These are phyloP conservation scores for Chydorus sphaericus DNA, from an alignment of 2,888 invertebrate genomes.

Conservation along the genomic window DNA sequence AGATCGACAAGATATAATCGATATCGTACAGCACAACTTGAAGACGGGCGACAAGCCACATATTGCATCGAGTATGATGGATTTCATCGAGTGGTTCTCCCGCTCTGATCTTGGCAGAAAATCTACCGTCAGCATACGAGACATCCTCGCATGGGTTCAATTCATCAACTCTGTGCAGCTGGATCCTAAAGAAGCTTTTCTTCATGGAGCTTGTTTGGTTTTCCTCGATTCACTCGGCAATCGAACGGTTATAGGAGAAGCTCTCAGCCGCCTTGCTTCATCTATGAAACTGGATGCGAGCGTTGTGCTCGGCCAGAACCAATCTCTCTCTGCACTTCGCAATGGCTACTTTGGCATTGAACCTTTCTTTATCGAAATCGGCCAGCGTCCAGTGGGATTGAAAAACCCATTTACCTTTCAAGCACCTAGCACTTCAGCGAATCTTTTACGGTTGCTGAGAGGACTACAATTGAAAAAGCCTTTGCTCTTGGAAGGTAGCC, in stretches of 20 bases:
- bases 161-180: slow-evolving; percentile 57
- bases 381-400: slow-evolving; percentile 23
- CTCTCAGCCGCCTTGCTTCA: slow-evolving; percentile 7
- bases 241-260: slow-evolving; percentile 20
- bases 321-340: slow-evolving; percentile 27
- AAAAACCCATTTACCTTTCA: slow-evolving; percentile 47
- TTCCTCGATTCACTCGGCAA: slow-evolving; percentile 84
- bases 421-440: slow-evolving; percentile 62
- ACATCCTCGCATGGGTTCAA: slow-evolving; percentile 79
- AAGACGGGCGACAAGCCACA: slow-evolving; percentile 27
- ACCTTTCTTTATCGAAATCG: slow-evolving; percentile 57
- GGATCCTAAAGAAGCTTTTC: slow-evolving; percentile 40
- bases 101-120: slow-evolving; percentile 52
- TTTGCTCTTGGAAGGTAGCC: slow-evolving; percentile 87
- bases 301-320: background rate
- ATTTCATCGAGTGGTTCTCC: slow-evolving; percentile 65
- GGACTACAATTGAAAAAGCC: slow-evolving; percentile 73
- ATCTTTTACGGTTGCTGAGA: slow-evolving; percentile 68
- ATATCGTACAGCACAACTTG: slow-evolving; percentile 64
- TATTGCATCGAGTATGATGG: slow-evolving; percentile 54
- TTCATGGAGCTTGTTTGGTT: slow-evolving; percentile 81
- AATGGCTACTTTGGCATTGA: slow-evolving; percentile 49
- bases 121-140: slow-evolving; percentile 75
- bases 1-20: slow-evolving; percentile 52
- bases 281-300: background rate